Base-by-base conservation (phyloP, 2,797 vertebrate species). In the Dallia pectoralis region DNA sequence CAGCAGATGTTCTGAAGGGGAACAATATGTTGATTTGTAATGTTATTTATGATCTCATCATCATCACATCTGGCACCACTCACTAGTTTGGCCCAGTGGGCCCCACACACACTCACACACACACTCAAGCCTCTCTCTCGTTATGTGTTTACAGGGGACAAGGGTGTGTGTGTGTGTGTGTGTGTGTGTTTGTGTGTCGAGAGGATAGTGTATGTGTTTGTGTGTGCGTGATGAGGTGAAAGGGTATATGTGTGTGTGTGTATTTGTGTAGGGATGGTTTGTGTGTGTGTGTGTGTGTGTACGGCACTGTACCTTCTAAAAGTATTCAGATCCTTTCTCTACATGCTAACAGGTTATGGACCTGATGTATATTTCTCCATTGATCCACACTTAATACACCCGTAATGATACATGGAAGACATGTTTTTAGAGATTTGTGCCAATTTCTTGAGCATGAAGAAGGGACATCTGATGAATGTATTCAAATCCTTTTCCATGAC, bases 1-100 rank as follows among this genome's bases (percentile, higher is more conserved):
- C 33, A 85, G 83, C 88, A 90, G 87, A 88, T 90, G 89, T 79
- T 86, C 33, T 81, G 82, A 84, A 79, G 82, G 76, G 72, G 69
- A 85, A 82, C 77, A 82, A 56, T 82, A 72, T 73, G 80, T 85
- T 85, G 84, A 84, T 88, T 84, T 85, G 77, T 78, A 67, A 79
- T 81, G 75, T 77, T 87, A 86, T 87, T 83, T 78, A 84, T 72
- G 77, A 68, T 69, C 67, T 74, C 75, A 81, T 78, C 83, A 83
- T 67, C 72, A 73, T 69, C 86, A 91, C 86, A 91, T 89, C 86
- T 88, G 87, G 80, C 72, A 64, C 4, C 33, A 36, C 36, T 59
- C 73, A 16, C 67, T 82, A 80, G 2, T 27, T 25, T 25, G 61
- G 6, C 19, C 30, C 30, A 66, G 19, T 36, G n/a, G 7, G 4